A percentile compares a stretch with the other conserved stretches of the same genome.
Conservation (phyloP, 2,797 vertebrate genomes). For the Geotrypetes seraphini region DNA sequence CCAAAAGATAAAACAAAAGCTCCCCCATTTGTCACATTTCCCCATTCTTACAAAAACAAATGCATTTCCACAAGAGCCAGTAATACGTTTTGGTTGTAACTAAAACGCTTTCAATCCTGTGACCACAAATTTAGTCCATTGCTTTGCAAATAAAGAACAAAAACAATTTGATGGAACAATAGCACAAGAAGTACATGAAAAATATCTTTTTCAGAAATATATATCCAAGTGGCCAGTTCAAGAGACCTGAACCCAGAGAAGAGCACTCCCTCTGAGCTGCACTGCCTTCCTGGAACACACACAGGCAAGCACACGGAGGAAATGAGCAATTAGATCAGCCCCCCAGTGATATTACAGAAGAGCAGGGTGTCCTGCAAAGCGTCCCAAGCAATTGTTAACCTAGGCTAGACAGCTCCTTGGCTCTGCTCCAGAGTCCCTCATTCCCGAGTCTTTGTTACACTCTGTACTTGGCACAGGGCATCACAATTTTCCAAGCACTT, state of each 20-base stretch:
- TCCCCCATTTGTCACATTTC: too few relatives aligned
- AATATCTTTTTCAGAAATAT: too few relatives aligned
- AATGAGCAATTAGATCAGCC: slow-evolving; percentile 11
- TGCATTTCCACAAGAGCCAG: too few relatives aligned
- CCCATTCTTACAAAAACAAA: too few relatives aligned
- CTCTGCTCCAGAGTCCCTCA: slow-evolving; percentile 24
- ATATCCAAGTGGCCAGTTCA: neutral
- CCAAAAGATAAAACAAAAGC: too few relatives aligned
- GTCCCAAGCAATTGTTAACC: slow-evolving; percentile 29
- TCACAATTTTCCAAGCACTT: slow-evolving; percentile 29
- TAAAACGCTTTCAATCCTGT: too few relatives aligned
- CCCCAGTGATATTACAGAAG: slow-evolving; percentile 21
- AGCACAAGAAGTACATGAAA: too few relatives aligned
- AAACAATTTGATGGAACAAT: too few relatives aligned
- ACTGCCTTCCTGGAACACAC: neutral
- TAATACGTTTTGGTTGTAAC: too few relatives aligned
- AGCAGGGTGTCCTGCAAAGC: slow-evolving; percentile 17
- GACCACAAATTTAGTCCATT: too few relatives aligned
- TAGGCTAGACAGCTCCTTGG: slow-evolving; percentile 31
- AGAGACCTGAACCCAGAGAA: too few relatives aligned
- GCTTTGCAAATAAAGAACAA: too few relatives aligned
- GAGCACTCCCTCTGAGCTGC: neutral
- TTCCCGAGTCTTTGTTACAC: slow-evolving; percentile 31
- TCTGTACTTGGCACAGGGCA: slow-evolving; percentile 27
- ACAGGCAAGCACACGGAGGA: neutral